Base-by-base conservation (phyloP, 2,888 invertebrate genomes). In the Balanococcus diminutus region DNA sequence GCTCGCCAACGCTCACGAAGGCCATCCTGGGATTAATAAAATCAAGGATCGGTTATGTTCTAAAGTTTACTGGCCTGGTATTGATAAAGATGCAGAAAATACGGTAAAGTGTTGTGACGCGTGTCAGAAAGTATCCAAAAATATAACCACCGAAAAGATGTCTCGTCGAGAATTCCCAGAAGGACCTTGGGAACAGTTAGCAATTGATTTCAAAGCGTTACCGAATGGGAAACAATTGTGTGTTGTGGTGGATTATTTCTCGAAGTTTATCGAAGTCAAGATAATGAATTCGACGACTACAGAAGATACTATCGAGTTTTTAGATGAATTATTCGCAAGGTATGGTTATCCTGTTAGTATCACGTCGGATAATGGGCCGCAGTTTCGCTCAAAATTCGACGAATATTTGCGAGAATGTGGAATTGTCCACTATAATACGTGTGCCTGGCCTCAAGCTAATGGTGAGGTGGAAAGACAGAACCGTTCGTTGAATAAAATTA, bases 61-160 rank as follows among this genome's bases (percentile, higher is more conserved):
- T 16, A 87, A 87, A 61, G 83, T 87, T 2, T 86, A 81, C 86
- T 87, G 86, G 86, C 67, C 86, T 22, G 39, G 51, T 2, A 61
- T 86, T 19, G 84, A 87, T 25, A 32, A 28, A 25, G 36, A 84
- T 8, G 79, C 56, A 11, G 86, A 82, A 51, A 5, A 19, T 3
- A 42, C 31, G 39, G 81, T 85, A 2, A 2, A 61, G n/a, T 31
- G 25, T 6, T 87, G 86, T 28, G 67, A 82, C 8, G 51, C 19
- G 4, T 86, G 87, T 25, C 86, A 87, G 46, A 86, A 84, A 25
- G 36, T 84, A 4, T 39, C 25, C 0, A 72, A 75, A 22, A 8
- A 11, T 2, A 75, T 42, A 11, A 39, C 42, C 8, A 56, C 2
- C 0, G 25, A 83, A 19, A 5, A n/a, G 32, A 61, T 85, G 86